Evolutionary conservation across 2,797 vertebrate species (phyloP).

Genomic region (Sebastes hubbsi): DNA sequence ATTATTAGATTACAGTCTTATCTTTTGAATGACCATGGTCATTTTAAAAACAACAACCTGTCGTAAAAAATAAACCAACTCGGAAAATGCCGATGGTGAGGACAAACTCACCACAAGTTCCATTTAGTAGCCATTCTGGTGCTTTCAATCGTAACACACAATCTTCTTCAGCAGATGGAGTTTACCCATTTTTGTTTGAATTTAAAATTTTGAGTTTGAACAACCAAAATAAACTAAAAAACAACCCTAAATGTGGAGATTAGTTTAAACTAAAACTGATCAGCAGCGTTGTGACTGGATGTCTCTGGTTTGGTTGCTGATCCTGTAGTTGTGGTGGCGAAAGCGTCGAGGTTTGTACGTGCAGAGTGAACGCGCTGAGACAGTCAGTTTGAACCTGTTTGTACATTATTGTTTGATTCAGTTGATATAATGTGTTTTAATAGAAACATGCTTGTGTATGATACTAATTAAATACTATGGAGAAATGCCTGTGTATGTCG

Average conservation of each 20-base stretch:
- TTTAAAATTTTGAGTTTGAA: background rate
- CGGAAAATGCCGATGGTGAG: too few relatives aligned
- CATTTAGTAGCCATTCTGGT: background rate
- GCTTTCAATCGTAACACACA: background rate
- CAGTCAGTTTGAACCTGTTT: slow-evolving; percentile 53
- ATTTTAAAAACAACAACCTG: too few relatives aligned
- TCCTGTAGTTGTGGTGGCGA: background rate
- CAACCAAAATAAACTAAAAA: background rate
- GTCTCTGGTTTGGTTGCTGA: background rate
- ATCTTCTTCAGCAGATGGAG: background rate
- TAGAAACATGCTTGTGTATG: slow-evolving; percentile 72
- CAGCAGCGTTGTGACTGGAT: background rate
- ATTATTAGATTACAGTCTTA: background rate
- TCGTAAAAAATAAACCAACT: too few relatives aligned
- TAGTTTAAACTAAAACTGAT: background rate
- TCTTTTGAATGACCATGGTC: background rate
- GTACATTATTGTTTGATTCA: slow-evolving; percentile 58
- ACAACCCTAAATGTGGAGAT: background rate
- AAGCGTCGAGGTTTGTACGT: background rate
- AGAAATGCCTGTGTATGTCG: background rate
- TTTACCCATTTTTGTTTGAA: background rate
- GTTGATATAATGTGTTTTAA: slow-evolving; percentile 67
- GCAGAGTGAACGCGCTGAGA: background rate
- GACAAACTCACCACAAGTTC: background rate
- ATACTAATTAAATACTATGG: slow-evolving; percentile 70